Conservation (phyloP, 2,797 vertebrate species). For the Sciurus carolinensis region DNA sequence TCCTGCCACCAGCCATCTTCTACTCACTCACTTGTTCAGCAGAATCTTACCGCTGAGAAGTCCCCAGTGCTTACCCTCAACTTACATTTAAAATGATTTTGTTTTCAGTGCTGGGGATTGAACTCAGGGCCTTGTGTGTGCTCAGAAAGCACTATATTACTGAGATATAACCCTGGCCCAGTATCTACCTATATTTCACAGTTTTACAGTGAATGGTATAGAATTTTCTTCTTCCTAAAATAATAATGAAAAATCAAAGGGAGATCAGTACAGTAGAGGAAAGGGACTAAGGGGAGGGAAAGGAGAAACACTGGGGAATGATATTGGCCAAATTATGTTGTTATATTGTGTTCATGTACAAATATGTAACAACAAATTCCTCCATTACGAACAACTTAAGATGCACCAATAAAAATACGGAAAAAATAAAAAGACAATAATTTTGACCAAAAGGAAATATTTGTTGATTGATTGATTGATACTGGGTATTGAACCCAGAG, state of each 20-base stretch:
- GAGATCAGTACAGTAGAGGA: too few relatives aligned
- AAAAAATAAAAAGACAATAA: too few relatives aligned
- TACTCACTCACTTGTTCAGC: not conserved
- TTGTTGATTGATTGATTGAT: too few relatives aligned
- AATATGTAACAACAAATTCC: too few relatives aligned
- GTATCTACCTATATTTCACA: not conserved
- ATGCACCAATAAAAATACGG: too few relatives aligned
- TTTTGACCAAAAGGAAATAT: too few relatives aligned
- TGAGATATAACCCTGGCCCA: not conserved
- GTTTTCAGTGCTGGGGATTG: not conserved
- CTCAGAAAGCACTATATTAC: not conserved
- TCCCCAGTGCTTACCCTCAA: not conserved
- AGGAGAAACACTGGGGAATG: too few relatives aligned
- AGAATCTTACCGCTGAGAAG: not conserved
- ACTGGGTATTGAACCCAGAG: too few relatives aligned
- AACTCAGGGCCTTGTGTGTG: not conserved
- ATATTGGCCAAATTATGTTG: too few relatives aligned
- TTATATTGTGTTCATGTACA: too few relatives aligned
- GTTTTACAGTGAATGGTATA: not conserved
- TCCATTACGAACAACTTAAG: too few relatives aligned
- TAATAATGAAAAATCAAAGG: not conserved
- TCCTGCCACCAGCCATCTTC: not conserved
- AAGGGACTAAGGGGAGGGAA: too few relatives aligned
- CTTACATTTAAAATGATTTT: not conserved
- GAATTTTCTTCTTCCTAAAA: conserved; percentile 56